Evolutionary conservation across 1,140 invertebrate species (phyloP).

Genomic region (Lerema accius): DNA sequence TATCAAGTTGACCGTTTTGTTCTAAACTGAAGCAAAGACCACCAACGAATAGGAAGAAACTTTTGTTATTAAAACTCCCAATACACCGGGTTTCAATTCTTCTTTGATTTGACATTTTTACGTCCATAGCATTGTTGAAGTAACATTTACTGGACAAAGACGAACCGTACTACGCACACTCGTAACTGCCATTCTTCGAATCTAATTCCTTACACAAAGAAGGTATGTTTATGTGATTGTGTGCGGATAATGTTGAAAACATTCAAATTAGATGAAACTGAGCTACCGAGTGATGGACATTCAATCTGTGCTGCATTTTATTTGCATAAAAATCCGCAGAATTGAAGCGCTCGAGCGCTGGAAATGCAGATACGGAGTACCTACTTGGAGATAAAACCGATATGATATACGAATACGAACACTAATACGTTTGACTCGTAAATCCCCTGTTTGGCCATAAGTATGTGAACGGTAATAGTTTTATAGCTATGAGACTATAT

Average conservation of each 20-base stretch:
- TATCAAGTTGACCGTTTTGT: not conserved
- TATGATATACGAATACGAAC: constrained; percentile 48
- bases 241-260: constrained; percentile 34
- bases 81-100: not conserved
- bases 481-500: not conserved
- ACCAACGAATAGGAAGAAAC: constrained; percentile 14
- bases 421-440: constrained; percentile 37
- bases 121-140: constrained; percentile 11
- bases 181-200: constrained; percentile 8
- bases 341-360: constrained; percentile 49
- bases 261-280: constrained; percentile 77
- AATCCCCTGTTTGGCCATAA: not conserved
- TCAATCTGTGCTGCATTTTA: constrained; percentile 66
- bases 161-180: constrained; percentile 2
- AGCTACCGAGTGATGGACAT: constrained; percentile 72
- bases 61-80: constrained; percentile 16
- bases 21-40: constrained; percentile 2
- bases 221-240: constrained; percentile 7
- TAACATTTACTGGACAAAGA: constrained; percentile 21
- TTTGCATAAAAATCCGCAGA: constrained; percentile 75
- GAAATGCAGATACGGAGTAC: constrained; percentile 59
- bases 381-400: constrained; percentile 61
- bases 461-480: not conserved
- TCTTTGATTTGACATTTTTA: constrained; percentile 23
- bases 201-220: constrained; percentile 16